Evolutionary conservation across 2,888 invertebrate species (phyloP), one percentile per base, ranked within the genome.

Genomic region (Sinotaia quadrata): DNA sequence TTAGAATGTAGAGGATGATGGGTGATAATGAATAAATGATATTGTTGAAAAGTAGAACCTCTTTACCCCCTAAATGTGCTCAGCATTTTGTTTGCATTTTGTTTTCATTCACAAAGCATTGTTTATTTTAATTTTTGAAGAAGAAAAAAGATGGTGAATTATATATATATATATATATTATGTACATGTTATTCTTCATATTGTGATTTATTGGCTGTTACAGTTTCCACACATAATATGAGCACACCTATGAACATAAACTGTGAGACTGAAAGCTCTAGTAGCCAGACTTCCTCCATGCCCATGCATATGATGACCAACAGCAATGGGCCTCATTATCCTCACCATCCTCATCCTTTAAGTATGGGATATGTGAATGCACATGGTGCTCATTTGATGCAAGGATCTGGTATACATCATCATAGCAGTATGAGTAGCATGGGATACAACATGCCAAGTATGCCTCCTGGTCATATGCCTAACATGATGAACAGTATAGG

Each of bases 211-310:
- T n/a, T n/a, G n/a, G n/a, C n/a, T n/a, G n/a, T 71, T 54, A 81
- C 81, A 18, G 75, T 77, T 49, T 81, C 83, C 33, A 84, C 85
- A 5, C 85, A 84, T 74, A 84, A 84, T 69, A 83, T 84, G 56
- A 83, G 81, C 18, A 78, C 80, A 51, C 84, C 84, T 10, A 81
- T 83, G 44, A 83, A 81, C 12, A 82, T 83, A 41, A 83, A 81
- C 12, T 81, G 81, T 67, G 77, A 82, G n/a, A 79, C 81, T 15
- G 76, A 77, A 62, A 67, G 70, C 44, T 56, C 66, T 33, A 58
- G 66, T 21, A 54, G 63, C 21, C 63, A 63, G 63, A 63, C 75
- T 10, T 61, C 58, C 27, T 61, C 58, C 27, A 41, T 52, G n/a
- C 59, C 68, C 47, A 63, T 76, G 61, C 60, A 68, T 18, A 49